A percentile compares a stretch with the other conserved stretches of the same genome.
Evolutionary conservation across 53 echinoderm and acorn worm genomes (phyloP).

Genomic region (Zoroaster sp.): DNA sequence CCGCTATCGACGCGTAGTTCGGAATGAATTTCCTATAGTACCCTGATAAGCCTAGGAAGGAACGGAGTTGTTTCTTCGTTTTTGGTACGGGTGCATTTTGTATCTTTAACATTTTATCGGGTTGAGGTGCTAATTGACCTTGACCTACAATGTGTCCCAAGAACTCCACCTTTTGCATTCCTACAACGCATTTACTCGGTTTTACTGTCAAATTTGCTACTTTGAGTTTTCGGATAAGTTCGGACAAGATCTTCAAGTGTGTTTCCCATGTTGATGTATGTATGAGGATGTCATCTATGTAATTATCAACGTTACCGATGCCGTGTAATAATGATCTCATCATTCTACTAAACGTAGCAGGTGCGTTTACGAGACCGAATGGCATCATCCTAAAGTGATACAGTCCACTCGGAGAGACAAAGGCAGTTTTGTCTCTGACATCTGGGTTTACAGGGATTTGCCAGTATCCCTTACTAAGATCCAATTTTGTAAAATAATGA

Average conservation of each 20-base stretch:
- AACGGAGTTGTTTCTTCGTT: neutral
- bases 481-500: too few species aligned
- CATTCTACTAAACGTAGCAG: conserved; percentile 51
- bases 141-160: conserved; percentile 52
- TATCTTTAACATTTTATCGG: too few species aligned
- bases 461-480: conserved; percentile 48
- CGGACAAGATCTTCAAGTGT: neutral
- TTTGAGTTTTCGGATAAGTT: conserved; percentile 19
- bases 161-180: conserved; percentile 43
- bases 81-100: conserved; percentile 1
- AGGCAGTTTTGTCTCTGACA: conserved; percentile 9
- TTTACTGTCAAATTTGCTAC: conserved; percentile 28
- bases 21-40: conserved; percentile 13
- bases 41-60: neutral
- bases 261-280: conserved; percentile 23
- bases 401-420: conserved; percentile 46
- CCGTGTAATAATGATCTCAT: conserved; percentile 33
- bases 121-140: conserved; percentile 33
- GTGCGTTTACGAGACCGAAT: conserved; percentile 54
- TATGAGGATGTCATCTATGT: conserved; percentile 44
- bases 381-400: too few species aligned
- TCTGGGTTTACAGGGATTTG: neutral
- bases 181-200: conserved; percentile 61
- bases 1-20: neutral
- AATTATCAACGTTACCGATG: neutral